A percentile compares a stretch with the other conserved stretches of the same genome.
Evolutionary conservation across 2,888 invertebrate genomes (phyloP).

Genomic region (Andricus quercusramuli): DNA sequence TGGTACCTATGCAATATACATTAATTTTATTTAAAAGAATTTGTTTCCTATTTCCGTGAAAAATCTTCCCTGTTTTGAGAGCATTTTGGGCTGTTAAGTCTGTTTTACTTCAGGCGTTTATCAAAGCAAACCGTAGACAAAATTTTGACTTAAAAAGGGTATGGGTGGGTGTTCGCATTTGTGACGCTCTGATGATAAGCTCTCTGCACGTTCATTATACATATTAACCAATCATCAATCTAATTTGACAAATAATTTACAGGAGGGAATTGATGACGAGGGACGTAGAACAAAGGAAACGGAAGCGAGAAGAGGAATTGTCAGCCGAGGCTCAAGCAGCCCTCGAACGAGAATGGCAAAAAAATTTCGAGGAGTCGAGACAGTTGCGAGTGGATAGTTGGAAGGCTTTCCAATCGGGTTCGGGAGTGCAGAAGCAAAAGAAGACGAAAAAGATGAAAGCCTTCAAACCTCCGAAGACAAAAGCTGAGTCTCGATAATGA

Average conservation of each 20-base stretch:
- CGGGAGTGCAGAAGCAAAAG: constrained; percentile 85
- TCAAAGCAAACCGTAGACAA: no score
- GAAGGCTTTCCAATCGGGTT: constrained; percentile 90
- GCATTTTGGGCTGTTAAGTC: no score
- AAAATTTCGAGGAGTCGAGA: constrained; percentile 98
- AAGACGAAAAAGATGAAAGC: constrained; percentile 89
- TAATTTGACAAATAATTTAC: constrained; percentile 5
- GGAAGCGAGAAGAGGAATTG: constrained; percentile 95
- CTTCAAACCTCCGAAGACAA: constrained; percentile 95
- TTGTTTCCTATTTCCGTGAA: no score
- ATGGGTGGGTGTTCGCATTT: no score
- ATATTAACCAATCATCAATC: not conserved
- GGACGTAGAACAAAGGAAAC: constrained; percentile 95
- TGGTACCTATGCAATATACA: no score
- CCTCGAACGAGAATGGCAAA: constrained; percentile 97
- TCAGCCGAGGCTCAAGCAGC: constrained; percentile 95
- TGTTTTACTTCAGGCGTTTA: no score
- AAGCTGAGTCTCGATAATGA: constrained; percentile 93
- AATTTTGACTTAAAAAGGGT: no score
- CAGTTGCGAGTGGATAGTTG: constrained; percentile 95
- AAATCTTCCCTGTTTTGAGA: no score
- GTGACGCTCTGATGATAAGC: not conserved
- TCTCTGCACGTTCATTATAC: constrained; percentile 10
- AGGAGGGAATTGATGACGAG: constrained; percentile 91
- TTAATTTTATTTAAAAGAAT: no score